Percentiles rank a stretch among this genome's conserved stretches.
Conservation (phyloP, 2,797 vertebrate species). For the Eidolon dupreanum region DNA sequence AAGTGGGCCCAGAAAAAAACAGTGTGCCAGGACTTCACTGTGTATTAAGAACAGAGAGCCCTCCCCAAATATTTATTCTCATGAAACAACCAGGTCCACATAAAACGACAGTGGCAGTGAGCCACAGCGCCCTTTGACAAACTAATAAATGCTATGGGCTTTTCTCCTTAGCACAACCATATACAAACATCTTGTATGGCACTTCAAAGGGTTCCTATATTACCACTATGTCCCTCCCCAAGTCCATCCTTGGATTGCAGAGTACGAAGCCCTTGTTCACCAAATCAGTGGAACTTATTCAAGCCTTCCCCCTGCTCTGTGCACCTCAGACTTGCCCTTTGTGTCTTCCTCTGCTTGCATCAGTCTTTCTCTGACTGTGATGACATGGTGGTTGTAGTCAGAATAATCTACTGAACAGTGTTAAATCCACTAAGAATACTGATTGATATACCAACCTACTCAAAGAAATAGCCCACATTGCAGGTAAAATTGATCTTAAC, state of each 20-base stretch:
- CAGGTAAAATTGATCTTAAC: neutral
- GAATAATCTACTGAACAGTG: neutral
- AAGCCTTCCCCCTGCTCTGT: neutral
- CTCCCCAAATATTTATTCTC: conserved; percentile 32
- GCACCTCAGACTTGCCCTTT: neutral
- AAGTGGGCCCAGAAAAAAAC: neutral
- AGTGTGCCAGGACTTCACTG: neutral
- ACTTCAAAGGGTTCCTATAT: neutral
- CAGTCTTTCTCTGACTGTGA: neutral
- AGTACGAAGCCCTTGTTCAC: neutral
- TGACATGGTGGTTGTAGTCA: neutral
- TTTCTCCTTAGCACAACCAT: neutral
- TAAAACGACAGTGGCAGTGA: neutral
- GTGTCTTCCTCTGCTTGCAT: neutral
- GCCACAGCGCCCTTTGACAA: neutral
- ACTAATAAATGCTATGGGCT: neutral
- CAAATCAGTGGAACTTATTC: neutral
- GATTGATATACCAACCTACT: neutral
- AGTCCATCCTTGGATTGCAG: neutral
- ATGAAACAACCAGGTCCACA: neutral
- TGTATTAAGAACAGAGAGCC: neutral
- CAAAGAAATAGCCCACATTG: neutral
- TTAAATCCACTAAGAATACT: neutral
- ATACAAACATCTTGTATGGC: neutral
- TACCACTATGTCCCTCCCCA: neutral